These are phyloP conservation scores for Nothoprocta pentlandii DNA, from an alignment of 2,113 vertebrate genomes.

Conservation along the genomic window DNA sequence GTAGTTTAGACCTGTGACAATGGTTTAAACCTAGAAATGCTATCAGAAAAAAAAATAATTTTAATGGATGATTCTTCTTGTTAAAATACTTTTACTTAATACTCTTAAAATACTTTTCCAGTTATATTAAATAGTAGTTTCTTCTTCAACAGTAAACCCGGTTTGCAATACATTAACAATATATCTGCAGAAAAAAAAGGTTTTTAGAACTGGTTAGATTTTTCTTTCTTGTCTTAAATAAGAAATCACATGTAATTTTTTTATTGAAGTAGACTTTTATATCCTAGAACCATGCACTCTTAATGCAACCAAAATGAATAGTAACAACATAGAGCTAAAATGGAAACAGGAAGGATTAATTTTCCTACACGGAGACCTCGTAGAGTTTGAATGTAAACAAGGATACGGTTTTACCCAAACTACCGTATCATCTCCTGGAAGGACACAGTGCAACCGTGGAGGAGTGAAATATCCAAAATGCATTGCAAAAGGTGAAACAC, in stretches of 20 bases:
- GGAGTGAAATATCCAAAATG: constrained; percentile 77
- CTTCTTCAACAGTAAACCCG: neutral
- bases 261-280: neutral
- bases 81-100: neutral
- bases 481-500: constrained; percentile 71
- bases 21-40: neutral
- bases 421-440: constrained; percentile 30
- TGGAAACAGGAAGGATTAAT: constrained; percentile 74
- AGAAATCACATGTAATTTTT: neutral
- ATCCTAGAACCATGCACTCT: constrained; percentile 78
- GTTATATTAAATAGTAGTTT: neutral
- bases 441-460: constrained; percentile 70
- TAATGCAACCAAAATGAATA: constrained; percentile 33
- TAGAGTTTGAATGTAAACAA: constrained; percentile 80
- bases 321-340: constrained; percentile 74
- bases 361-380: constrained; percentile 78
- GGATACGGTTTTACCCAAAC: constrained; percentile 66
- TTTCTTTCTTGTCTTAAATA: neutral
- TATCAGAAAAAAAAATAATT: neutral
- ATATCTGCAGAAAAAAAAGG: neutral
- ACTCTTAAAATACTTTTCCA: neutral
- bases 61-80: neutral
- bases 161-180: neutral
- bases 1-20: neutral
- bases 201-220: neutral